Evolutionary conservation across 2,113 vertebrate species (phyloP), one percentile per base, ranked within the genome.

Genomic region (Urocolius indicus): DNA sequence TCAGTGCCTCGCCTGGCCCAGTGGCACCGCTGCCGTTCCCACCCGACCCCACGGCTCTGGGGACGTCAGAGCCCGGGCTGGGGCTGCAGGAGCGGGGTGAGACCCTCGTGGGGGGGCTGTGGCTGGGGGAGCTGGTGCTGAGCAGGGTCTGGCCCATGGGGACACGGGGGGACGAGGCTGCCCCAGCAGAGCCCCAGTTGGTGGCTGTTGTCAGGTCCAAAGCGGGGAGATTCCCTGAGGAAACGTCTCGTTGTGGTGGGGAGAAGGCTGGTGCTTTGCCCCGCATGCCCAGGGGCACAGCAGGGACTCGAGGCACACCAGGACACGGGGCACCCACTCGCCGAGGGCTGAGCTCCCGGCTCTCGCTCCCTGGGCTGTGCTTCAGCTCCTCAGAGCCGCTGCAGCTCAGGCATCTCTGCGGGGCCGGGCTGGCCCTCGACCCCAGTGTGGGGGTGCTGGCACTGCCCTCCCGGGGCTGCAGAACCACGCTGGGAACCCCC

Each of bases 191-290:
- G 32, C 26, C 36, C 36, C 0, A 0, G 6, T 18, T 17, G 18
- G 51, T 19, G 52, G 15, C 80, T 67, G 11, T 9, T 10, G 1
- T 26, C 1, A 0, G 20, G 9, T 75, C 67, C 0, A 0, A 27
- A 30, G 54, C 2, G 5, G 45, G 58, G 65, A 48, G 43, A 27
- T 63, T 79, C 80, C 29, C 54, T 5, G 30, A 27, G 43, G 8
- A 57, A 80, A 18, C 1, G 2, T 6, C 16, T 48, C 3, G 0
- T 69, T 81, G 59, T 46, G 51, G 19, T 27, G 38, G 10, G 7
- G 12, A 8, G 10, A 22, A 55, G 12, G 8, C 9, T 1, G 2
- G 30, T 1, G 5, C 17, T 58, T 0, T n/a, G 0, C 67, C n/a
- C 58, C 6, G 2, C 26, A 48, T 23, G 10, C 41, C 45, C 32